Evolutionary conservation across 1,140 invertebrate genomes (phyloP).

Genomic region (Periplaneta americana): DNA sequence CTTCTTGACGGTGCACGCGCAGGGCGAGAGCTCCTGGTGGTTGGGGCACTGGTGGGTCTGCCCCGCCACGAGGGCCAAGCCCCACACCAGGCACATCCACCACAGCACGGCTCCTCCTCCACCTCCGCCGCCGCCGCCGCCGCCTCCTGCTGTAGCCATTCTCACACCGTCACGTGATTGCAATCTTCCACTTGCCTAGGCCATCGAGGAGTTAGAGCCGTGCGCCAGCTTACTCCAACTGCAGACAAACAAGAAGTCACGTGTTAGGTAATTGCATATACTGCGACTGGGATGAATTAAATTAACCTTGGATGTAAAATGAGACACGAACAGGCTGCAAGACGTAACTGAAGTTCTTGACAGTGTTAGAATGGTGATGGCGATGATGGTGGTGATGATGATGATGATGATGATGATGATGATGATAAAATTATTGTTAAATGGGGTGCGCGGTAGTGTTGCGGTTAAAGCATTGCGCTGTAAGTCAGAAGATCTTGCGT

Average conservation of each 20-base stretch:
- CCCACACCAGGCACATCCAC: constrained; percentile 1
- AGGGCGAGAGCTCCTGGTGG: constrained; percentile 64
- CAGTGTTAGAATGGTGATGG: no score
- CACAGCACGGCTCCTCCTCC: not conserved
- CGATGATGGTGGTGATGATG: no score
- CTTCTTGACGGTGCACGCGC: constrained; percentile 75
- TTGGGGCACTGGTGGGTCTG: constrained; percentile 60
- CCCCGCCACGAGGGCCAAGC: not conserved
- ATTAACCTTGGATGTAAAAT: no score
- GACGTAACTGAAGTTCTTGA: no score
- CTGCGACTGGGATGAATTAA: no score
- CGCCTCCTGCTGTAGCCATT: not conserved
- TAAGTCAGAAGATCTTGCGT: no score
- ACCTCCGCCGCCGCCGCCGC: not conserved
- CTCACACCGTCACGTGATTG: not conserved
- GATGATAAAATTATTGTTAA: no score
- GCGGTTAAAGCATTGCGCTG: no score
- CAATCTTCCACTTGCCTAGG: not conserved
- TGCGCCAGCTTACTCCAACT: not conserved
- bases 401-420: no score
- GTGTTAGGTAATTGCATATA: not conserved
- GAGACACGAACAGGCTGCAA: no score
- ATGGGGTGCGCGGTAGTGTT: no score
- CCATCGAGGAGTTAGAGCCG: not conserved
- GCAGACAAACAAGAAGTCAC: not conserved